These are phyloP conservation scores for Aleiodes sp. DNA, from an alignment of 1,140 invertebrate genomes.

Conservation along the genomic window DNA sequence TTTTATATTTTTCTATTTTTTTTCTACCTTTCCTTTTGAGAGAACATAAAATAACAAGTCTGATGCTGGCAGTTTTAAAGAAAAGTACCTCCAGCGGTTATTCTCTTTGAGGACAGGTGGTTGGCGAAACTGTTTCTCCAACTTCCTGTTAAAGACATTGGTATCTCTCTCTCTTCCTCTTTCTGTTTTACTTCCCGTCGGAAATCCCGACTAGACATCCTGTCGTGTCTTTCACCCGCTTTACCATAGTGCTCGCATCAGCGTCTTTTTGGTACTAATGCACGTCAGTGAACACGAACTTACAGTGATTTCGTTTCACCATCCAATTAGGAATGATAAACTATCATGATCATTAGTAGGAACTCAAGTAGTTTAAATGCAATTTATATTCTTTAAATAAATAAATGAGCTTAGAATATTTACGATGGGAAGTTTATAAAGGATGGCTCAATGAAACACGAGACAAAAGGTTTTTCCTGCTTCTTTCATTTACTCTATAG, in stretches of 20 bases:
- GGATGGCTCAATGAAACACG: no score
- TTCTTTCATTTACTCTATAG: no score
- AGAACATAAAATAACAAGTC: background rate
- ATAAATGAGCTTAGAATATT: no score
- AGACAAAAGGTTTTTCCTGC: no score
- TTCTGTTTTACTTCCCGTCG: no score
- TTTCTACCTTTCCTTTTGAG: background rate
- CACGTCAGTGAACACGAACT: background rate
- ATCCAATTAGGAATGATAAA: no score
- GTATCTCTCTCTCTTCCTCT: background rate
- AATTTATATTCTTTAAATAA: no score
- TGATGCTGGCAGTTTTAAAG: background rate
- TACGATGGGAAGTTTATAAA: no score
- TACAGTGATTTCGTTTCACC: background rate
- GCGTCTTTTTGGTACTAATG: slow-evolving; percentile 3
- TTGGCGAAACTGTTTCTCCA: slow-evolving; percentile 2
- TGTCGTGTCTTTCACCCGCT: slow-evolving; percentile 2
- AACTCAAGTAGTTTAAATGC: no score
- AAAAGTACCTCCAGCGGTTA: background rate
- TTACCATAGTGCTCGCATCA: slow-evolving; percentile 7
- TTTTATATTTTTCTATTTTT: no score
- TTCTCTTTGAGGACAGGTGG: background rate
- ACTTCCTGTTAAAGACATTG: background rate
- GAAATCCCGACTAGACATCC: slow-evolving; percentile 11
- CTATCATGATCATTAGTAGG: no score